phyloP scores from a whole-genome alignment of 1,140 invertebrate genomes.

The Camponotus vicinus region DNA sequence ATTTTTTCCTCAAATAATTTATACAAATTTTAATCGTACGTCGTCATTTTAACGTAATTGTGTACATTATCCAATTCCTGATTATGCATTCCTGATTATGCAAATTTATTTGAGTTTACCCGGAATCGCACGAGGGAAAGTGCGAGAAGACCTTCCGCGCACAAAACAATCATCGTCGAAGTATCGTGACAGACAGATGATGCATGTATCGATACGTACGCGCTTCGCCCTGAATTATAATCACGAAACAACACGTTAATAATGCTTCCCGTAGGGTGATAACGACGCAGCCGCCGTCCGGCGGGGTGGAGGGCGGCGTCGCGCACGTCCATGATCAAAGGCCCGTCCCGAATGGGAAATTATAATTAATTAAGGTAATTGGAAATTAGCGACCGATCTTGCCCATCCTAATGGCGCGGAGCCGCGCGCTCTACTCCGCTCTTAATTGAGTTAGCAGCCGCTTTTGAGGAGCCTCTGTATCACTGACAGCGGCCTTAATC shows the following conservation, averaged over 20 bases:
- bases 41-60: background rate
- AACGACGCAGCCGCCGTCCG: constrained; percentile 44
- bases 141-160: background rate
- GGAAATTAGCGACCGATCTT: constrained; percentile 85
- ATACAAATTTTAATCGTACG: background rate
- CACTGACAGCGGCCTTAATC: constrained; percentile 83
- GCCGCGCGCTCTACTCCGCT: constrained; percentile 78
- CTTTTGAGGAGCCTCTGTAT: constrained; percentile 85
- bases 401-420: constrained; percentile 80
- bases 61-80: background rate
- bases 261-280: constrained; percentile 66
- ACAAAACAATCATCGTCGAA: background rate
- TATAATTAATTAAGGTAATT: constrained; percentile 85
- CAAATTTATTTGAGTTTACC: background rate
- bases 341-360: constrained; percentile 82
- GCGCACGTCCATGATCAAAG: constrained; percentile 80
- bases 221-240: constrained; percentile 42
- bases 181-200: background rate
- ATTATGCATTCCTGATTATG: background rate
- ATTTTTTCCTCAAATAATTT: background rate
- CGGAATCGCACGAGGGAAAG: background rate
- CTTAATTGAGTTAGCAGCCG: constrained; percentile 82
- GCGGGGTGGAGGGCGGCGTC: constrained; percentile 52
- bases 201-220: background rate
- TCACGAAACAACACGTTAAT: constrained; percentile 63